phyloP scores from a whole-genome alignment of 2,113 vertebrate species.

The Laticauda laticaudata region DNA sequence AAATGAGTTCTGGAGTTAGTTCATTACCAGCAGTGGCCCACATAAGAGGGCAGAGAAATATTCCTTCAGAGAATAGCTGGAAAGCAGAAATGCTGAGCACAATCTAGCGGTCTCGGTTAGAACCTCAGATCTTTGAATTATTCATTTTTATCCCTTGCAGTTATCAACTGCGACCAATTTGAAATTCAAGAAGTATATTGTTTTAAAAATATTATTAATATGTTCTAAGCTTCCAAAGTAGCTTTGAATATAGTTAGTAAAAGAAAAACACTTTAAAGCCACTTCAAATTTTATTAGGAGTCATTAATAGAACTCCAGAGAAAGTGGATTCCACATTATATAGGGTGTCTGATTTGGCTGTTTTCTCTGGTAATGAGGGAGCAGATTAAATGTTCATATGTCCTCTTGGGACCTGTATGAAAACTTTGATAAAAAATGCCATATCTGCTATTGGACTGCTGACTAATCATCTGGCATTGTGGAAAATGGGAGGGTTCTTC shows the following conservation, averaged over 20 bases:
- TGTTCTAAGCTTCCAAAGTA: neutral
- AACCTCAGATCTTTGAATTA: neutral
- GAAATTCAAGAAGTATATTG: neutral
- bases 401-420: neutral
- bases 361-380: neutral
- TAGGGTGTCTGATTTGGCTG: neutral
- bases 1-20: neutral
- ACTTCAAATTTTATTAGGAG: neutral
- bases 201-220: neutral
- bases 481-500: neutral
- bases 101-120: neutral
- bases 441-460: neutral
- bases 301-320: neutral
- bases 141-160: neutral
- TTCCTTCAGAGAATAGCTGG: neutral
- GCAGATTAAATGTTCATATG: neutral
- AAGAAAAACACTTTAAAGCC: neutral
- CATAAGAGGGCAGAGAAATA: neutral
- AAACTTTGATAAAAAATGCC: neutral
- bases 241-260: neutral
- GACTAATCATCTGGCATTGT: neutral
- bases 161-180: neutral
- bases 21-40: neutral
- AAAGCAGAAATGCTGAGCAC: neutral
- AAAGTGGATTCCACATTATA: neutral